phyloP scores from a whole-genome alignment of 2,888 invertebrate species.

The Euspilapteryx auroguttella region DNA sequence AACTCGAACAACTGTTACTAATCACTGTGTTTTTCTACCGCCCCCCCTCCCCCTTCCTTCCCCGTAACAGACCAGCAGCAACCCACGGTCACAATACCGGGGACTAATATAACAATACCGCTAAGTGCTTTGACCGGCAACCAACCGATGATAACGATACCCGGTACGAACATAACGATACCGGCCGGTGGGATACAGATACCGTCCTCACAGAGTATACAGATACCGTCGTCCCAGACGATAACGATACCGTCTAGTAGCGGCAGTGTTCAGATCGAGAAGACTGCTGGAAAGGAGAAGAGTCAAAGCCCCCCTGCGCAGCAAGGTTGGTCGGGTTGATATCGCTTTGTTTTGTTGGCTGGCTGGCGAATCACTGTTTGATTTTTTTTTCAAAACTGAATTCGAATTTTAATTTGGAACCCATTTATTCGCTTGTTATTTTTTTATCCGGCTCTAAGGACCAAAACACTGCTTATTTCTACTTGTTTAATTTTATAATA shows the following conservation, averaged over 20 bases:
- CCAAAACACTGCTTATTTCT: no score
- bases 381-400: no score
- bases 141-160: slow-evolving; percentile 57
- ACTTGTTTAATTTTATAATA: no score
- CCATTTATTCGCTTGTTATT: no score
- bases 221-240: slow-evolving; percentile 19
- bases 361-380: no score
- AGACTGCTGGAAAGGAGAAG: slow-evolving; percentile 4
- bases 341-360: no score
- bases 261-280: slow-evolving; percentile 13
- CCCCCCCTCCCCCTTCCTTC: no score
- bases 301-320: no score
- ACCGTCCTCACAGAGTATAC: no score
- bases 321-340: no score
- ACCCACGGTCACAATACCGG: slow-evolving; percentile 62
- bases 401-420: no score
- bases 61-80: slow-evolving; percentile 51
- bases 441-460: no score
- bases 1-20: slow-evolving; percentile 43
- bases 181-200: slow-evolving; percentile 24
- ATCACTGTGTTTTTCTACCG: slow-evolving; percentile 14
- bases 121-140: slow-evolving; percentile 42
- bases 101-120: slow-evolving; percentile 66
- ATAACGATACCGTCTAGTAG: slow-evolving; percentile 27
- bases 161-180: slow-evolving; percentile 56